Percentiles rank a stretch among this genome's conserved stretches.
Evolutionary conservation across 2,888 invertebrate species (phyloP).

Genomic region (Idaea dimidiata): DNA sequence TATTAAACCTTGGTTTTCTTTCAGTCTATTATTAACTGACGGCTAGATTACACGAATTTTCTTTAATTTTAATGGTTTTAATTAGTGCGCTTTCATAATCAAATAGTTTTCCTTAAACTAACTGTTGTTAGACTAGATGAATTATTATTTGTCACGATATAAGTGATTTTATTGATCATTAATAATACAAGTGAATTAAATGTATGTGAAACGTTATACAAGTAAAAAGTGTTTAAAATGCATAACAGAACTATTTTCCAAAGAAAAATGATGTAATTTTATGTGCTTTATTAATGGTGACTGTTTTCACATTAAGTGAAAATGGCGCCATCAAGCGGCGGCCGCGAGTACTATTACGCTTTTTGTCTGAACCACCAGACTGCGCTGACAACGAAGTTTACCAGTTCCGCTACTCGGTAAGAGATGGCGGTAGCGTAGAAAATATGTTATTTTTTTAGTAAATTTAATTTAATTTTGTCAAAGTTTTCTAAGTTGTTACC

Average conservation of each 20-base stretch:
- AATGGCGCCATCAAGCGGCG: slow-evolving; percentile 81
- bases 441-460: no score
- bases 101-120: slow-evolving; percentile 3
- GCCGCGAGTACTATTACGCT: slow-evolving; percentile 75
- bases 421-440: slow-evolving; percentile 68
- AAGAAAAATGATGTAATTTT: slow-evolving; percentile 42
- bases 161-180: not conserved
- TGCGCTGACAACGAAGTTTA: slow-evolving; percentile 36
- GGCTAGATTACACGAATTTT: slow-evolving; percentile 51
- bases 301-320: slow-evolving; percentile 83
- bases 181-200: slow-evolving; percentile 9
- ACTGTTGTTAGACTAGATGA: no score
- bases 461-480: no score
- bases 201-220: not conserved
- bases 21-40: slow-evolving; percentile 63
- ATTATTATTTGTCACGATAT: no score
- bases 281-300: slow-evolving; percentile 83
- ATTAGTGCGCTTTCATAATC: slow-evolving; percentile 8
- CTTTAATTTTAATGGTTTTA: slow-evolving; percentile 16
- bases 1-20: slow-evolving; percentile 68
- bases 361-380: slow-evolving; percentile 55
- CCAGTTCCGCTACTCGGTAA: slow-evolving; percentile 70
- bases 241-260: slow-evolving; percentile 22
- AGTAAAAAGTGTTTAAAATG: not conserved
- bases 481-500: no score